A percentile compares a stretch with the other conserved stretches of the same genome.
phyloP scores from a whole-genome alignment of 2,888 invertebrate genomes.

The Calameuta filiformis region DNA sequence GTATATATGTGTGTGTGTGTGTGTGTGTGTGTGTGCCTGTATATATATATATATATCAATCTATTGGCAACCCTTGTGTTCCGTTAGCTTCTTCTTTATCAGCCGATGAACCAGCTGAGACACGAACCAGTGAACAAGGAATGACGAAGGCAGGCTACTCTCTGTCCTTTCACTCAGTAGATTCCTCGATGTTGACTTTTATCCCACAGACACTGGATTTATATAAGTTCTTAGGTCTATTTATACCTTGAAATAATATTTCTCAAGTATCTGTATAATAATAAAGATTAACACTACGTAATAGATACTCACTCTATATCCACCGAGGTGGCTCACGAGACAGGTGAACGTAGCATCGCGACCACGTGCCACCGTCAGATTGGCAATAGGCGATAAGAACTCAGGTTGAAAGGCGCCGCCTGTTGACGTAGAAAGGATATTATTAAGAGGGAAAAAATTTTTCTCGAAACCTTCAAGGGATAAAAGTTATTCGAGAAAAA shows the following conservation, averaged over 20 bases:
- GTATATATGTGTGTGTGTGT: too few species aligned
- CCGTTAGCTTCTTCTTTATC: background rate
- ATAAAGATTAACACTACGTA: background rate
- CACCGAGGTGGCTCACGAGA: slow-evolving; percentile 86
- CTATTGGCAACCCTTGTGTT: background rate
- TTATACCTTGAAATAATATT: background rate
- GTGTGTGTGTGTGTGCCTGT: background rate
- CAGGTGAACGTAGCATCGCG: slow-evolving; percentile 90
- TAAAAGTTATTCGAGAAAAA: background rate
- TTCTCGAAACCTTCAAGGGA: background rate
- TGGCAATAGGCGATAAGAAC: slow-evolving; percentile 84
- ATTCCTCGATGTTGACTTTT: background rate
- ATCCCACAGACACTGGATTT: background rate
- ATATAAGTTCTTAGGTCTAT: background rate
- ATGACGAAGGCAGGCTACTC: background rate
- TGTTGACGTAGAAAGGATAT: slow-evolving; percentile 54
- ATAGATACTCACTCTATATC: slow-evolving; percentile 81
- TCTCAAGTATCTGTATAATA: background rate
- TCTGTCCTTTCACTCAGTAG: background rate
- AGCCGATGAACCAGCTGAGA: background rate
- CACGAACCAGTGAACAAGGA: background rate
- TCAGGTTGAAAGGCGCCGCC: slow-evolving; percentile 85
- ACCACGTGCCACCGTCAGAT: slow-evolving; percentile 86
- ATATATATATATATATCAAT: background rate
- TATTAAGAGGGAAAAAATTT: background rate